Evolutionary conservation across 2,888 invertebrate species (phyloP).

Genomic region (Anoplius nigerrimus): DNA sequence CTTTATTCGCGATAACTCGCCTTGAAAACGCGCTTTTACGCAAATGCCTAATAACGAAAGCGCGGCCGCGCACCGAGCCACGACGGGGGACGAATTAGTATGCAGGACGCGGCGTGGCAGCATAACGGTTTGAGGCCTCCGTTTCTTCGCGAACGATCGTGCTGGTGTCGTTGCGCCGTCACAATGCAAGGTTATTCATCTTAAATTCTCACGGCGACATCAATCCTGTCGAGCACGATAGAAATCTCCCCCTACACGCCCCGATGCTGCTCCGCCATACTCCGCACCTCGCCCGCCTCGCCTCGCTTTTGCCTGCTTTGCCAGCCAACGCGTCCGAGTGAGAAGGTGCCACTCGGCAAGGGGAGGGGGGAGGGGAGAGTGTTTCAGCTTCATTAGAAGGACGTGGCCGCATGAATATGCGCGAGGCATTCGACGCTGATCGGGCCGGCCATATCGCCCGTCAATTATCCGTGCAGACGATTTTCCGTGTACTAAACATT

Average conservation of each 20-base stretch:
- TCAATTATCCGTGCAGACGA: constrained; percentile 56
- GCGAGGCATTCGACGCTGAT: constrained; percentile 50
- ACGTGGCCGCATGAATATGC: constrained; percentile 53
- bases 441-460: constrained; percentile 54
- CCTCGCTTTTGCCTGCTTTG: too few species aligned
- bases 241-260: constrained; percentile 64
- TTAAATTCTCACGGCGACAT: constrained; percentile 72
- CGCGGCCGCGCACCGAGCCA: constrained; percentile 25
- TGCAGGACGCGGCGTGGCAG: constrained; percentile 69
- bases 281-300: too few species aligned
- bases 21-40: too few species aligned
- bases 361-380: neutral
- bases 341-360: neutral
- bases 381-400: neutral
- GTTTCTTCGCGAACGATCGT: constrained; percentile 65
- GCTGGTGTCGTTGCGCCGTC: constrained; percentile 71
- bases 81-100: constrained; percentile 61
- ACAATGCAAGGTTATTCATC: constrained; percentile 75
- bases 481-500: constrained; percentile 46
- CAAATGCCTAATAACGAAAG: too few species aligned
- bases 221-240: constrained; percentile 71
- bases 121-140: constrained; percentile 68
- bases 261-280: too few species aligned
- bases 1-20: too few species aligned
- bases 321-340: too few species aligned